Percentiles rank a stretch among this genome's conserved stretches.
phyloP scores from a whole-genome alignment of 2,113 vertebrate species.

The Rostratula benghalensis region DNA sequence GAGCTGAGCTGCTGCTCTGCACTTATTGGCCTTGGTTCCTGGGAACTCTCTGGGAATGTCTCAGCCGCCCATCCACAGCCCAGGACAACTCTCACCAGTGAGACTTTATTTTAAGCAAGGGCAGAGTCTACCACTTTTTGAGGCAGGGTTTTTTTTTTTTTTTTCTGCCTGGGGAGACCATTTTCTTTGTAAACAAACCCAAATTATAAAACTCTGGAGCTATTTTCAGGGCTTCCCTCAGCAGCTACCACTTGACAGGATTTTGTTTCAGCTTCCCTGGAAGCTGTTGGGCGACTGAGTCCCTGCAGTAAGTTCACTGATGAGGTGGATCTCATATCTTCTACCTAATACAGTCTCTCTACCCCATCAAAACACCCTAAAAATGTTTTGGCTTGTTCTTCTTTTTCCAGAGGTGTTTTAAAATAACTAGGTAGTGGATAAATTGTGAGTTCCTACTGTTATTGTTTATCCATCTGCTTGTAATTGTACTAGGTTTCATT shows the following conservation, averaged over 20 bases:
- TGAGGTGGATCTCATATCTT: not conserved
- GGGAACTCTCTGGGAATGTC: not conserved
- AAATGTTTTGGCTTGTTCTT: not conserved
- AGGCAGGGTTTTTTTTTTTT: not conserved
- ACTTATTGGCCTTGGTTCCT: not conserved
- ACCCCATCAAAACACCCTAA: not conserved
- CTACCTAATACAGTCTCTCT: not conserved
- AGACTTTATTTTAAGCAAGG: conserved; percentile 5
- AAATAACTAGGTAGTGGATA: not conserved
- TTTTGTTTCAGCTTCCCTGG: not conserved
- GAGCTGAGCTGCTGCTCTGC: conserved; percentile 4
- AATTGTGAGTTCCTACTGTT: not conserved
- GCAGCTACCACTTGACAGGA: not conserved
- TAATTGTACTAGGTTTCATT: not conserved
- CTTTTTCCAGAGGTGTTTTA: conserved; percentile 7
- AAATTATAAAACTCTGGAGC: not conserved
- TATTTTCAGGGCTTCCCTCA: not conserved
- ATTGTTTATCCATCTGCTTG: conserved; percentile 20
- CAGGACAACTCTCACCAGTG: not conserved
- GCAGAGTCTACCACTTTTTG: not conserved
- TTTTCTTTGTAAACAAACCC: not conserved
- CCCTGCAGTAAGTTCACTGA: not conserved
- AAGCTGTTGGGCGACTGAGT: not conserved
- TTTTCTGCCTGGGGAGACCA: not conserved
- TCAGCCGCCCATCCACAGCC: not conserved